phyloP scores from a whole-genome alignment of 2,797 vertebrate species.

The Sardinella longiceps region DNA sequence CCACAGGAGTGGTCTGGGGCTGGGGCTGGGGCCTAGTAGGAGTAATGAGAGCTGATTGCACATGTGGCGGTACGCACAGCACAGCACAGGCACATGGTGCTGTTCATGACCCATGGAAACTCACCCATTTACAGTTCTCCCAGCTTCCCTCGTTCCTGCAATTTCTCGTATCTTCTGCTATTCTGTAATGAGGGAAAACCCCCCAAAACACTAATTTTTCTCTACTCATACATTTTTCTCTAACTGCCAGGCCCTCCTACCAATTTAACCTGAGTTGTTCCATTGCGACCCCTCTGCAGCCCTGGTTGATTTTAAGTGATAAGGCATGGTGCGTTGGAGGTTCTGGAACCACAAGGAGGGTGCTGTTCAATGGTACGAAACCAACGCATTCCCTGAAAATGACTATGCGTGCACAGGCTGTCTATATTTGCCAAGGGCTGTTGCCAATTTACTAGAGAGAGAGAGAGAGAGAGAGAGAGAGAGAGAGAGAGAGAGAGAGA shows the following conservation, averaged over 20 bases:
- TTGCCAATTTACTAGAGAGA: conserved; percentile 51
- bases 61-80: background rate
- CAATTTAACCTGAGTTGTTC: background rate
- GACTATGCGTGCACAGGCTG: conserved; percentile 35
- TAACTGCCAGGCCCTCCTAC: background rate
- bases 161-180: background rate
- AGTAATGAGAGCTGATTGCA: conserved; percentile 10
- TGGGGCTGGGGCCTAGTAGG: background rate
- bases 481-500: conserved; percentile 37
- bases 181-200: background rate
- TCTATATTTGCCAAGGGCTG: conserved; percentile 52
- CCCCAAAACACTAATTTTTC: background rate
- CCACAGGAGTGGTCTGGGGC: background rate
- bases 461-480: background rate
- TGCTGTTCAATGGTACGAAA: conserved; percentile 4
- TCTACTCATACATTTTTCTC: background rate
- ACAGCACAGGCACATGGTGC: background rate
- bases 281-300: background rate
- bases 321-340: background rate
- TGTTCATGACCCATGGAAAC: background rate
- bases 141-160: background rate
- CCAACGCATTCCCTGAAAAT: conserved; percentile 27
- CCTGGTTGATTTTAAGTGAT: background rate
- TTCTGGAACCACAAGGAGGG: background rate
- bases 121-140: background rate